Base-by-base conservation (phyloP, 2,797 vertebrate species). In the Carcharodon carcharias region DNA sequence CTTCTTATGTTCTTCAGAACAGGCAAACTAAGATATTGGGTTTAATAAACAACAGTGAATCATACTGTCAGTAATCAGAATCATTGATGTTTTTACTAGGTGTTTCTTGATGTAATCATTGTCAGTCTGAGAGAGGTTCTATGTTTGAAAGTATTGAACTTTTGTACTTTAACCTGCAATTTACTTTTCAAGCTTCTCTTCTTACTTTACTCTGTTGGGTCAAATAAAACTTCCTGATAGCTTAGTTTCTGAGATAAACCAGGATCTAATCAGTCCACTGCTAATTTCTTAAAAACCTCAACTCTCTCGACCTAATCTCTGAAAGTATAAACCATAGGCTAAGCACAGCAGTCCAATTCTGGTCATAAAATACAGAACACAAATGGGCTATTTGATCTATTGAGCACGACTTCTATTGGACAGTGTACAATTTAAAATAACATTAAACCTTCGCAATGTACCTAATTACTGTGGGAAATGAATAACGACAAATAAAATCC, bases 151-250 rank as follows among this genome's bases (percentile, higher is more conserved):
- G 26, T 95, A n/a, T 77, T 93, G 91, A 93, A 67, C 63, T 67
- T 93, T 93, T 12, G 40, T 93, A 45, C 91, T 93, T 93, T 93
- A 93, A 67, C 91, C 91, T 67, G n/a, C 91, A 65, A 93, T 93
- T 93, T 93, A 93, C 56, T 91, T 91, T 91, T n/a, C 56, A 91
- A 91, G 61, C 88, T 91, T 89, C 23, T 54, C 50, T 88, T 89
- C 87, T 61, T 91, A 61, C 91, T 93, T 45, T 67, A 45, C 91
- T 67, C 91, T 65, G 40, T 67, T 8, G 61, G 91, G 91, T 40
- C 8, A 26, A 67, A 93, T 93, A 63, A 67, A 93, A 67, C n/a
- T 67, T 93, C 23, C 91, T 65, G 63, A 18, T 40, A 12, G 61
- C n/a, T 93, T 93, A n/a, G 3, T 67, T 93, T 45, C 63, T 45